These are phyloP conservation scores for Drosophila novamexicana DNA, from an alignment of 1,140 invertebrate genomes.

Conservation along the genomic window DNA sequence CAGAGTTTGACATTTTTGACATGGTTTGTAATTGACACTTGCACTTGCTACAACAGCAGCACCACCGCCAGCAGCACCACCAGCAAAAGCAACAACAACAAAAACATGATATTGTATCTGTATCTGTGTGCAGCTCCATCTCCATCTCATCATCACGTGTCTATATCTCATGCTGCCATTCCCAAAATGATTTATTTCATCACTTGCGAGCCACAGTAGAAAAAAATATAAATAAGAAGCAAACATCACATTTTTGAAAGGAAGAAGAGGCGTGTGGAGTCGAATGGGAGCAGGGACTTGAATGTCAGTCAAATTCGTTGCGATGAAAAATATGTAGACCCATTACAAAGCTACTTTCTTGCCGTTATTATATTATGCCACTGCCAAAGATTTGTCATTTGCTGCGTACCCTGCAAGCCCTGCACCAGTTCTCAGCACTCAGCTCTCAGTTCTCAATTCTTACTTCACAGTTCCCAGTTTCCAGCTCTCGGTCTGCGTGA, in stretches of 20 bases:
- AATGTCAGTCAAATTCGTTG: slow-evolving; percentile 27
- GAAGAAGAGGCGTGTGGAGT: not conserved
- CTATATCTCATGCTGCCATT: slow-evolving; percentile 36
- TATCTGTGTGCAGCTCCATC: slow-evolving; percentile 39
- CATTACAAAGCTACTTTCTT: slow-evolving; percentile 38
- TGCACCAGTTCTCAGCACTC: not conserved
- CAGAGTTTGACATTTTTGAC: slow-evolving; percentile 82
- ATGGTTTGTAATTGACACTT: slow-evolving; percentile 83
- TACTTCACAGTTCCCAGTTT: not conserved
- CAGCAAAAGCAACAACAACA: slow-evolving; percentile 16
- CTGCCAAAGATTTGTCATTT: slow-evolving; percentile 34
- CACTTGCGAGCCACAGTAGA: slow-evolving; percentile 51
- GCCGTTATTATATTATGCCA: slow-evolving; percentile 35
- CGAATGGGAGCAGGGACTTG: not conserved
- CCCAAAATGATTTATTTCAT: slow-evolving; percentile 80
- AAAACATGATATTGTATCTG: slow-evolving; percentile 14
- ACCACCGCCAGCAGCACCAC: slow-evolving; percentile 12
- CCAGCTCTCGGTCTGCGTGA: not conserved
- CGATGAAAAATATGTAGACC: slow-evolving; percentile 27
- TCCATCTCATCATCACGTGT: slow-evolving; percentile 66
- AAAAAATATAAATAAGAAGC: not conserved
- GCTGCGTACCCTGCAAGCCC: not conserved
- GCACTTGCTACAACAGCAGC: slow-evolving; percentile 65
- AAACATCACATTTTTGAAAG: slow-evolving; percentile 7
- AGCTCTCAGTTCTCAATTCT: not conserved